Percentiles rank a stretch among this genome's conserved stretches.
Conservation (phyloP, 2,797 vertebrate genomes). For the Siniperca obscura region DNA sequence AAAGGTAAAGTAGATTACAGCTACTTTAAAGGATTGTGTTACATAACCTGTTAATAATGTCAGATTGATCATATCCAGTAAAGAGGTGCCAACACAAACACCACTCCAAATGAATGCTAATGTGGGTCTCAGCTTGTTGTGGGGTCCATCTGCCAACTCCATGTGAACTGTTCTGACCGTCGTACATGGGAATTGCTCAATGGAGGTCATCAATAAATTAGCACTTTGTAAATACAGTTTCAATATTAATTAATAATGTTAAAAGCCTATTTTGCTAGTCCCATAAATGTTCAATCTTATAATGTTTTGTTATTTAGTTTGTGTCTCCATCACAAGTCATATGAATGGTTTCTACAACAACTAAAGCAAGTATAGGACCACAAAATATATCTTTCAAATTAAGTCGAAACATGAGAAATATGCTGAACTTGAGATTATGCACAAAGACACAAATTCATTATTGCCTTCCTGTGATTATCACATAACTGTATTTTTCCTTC, state of each 20-base stretch:
- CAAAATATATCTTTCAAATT: neutral
- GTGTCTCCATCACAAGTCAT: slow-evolving; percentile 5
- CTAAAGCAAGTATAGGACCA: neutral
- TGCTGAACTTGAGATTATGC: neutral
- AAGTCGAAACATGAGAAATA: slow-evolving; percentile 4
- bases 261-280: neutral
- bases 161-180: neutral
- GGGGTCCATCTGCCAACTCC: neutral
- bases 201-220: neutral
- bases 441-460: slow-evolving; percentile 22
- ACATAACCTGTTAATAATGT: too few relatives aligned
- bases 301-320: neutral
- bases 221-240: neutral
- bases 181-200: neutral
- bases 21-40: too few relatives aligned
- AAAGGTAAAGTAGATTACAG: too few relatives aligned
- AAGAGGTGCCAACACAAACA: too few relatives aligned
- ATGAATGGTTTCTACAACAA: neutral
- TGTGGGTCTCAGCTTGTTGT: too few relatives aligned
- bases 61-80: too few relatives aligned
- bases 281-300: neutral
- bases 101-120: too few relatives aligned
- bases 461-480: too few relatives aligned
- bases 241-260: neutral
- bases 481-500: too few relatives aligned